Percentiles rank a stretch among this genome's conserved stretches.
Evolutionary conservation across 2,113 vertebrate species (phyloP).

Genomic region (Melanerpes formicivorus): DNA sequence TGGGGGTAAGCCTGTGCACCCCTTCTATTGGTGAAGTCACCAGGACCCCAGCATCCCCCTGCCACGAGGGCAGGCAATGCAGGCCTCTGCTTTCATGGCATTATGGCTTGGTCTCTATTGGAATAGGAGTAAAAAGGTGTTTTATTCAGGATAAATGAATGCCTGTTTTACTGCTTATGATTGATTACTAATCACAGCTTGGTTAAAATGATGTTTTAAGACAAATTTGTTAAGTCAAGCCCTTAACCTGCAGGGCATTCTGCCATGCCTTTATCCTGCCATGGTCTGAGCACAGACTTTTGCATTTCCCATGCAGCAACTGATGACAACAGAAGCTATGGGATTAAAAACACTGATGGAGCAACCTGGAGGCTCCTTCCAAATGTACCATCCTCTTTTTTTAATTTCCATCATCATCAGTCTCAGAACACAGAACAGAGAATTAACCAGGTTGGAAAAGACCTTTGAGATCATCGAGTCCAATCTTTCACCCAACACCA

Average conservation of each 20-base stretch:
- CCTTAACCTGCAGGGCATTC: neutral
- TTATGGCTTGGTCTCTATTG: neutral
- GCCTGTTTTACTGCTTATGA: neutral
- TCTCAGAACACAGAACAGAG: neutral
- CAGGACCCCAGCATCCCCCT: too few relatives aligned
- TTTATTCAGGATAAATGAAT: neutral
- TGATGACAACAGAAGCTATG: neutral
- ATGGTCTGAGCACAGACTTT: neutral
- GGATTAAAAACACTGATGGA: neutral
- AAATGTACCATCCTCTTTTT: neutral
- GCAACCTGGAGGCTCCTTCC: neutral
- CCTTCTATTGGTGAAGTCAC: neutral
- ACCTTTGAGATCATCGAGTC: too few relatives aligned
- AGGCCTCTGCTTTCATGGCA: neutral
- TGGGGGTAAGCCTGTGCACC: too few relatives aligned
- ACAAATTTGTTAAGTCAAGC: neutral
- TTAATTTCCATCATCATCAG: neutral
- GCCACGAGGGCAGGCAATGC: neutral
- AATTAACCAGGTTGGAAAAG: too few relatives aligned
- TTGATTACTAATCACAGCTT: neutral
- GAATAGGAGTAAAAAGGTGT: neutral
- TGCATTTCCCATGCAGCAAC: neutral
- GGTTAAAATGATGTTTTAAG: neutral
- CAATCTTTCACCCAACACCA: too few relatives aligned
- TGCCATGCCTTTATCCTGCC: neutral